phyloP scores from a whole-genome alignment of 2,113 vertebrate genomes.

The Aix galericulata region DNA sequence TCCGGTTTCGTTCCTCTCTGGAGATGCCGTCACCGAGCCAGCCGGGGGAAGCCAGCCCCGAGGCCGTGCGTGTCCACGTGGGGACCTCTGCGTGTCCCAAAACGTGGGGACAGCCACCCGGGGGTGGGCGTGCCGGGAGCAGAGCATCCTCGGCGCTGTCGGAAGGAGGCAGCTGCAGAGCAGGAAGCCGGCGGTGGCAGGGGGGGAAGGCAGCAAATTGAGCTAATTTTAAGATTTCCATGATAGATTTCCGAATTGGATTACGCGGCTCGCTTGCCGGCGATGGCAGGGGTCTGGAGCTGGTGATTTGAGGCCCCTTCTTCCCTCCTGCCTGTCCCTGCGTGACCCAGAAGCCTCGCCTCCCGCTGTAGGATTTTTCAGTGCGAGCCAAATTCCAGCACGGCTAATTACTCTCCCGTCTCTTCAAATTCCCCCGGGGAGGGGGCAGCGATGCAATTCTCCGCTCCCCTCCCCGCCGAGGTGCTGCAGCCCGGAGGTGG shows the following conservation, averaged over 20 bases:
- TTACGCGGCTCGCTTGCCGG: background rate
- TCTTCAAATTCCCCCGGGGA: background rate
- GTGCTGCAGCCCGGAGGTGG: background rate
- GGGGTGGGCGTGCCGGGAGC: background rate
- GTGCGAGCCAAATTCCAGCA: background rate
- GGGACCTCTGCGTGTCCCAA: background rate
- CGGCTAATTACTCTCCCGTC: background rate
- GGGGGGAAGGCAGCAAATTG: fast-evolving
- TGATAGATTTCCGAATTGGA: background rate
- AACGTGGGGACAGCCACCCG: fast-evolving
- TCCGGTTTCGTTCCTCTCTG: background rate
- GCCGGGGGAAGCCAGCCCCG: background rate
- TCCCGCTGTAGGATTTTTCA: background rate
- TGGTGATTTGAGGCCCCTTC: background rate
- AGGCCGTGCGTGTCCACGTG: fast-evolving
- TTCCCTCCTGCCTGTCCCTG: background rate
- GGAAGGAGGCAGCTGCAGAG: background rate
- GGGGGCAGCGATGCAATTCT: background rate
- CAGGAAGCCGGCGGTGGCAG: background rate
- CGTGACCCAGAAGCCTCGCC: fast-evolving
- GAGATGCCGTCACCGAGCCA: background rate
- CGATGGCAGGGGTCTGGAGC: background rate
- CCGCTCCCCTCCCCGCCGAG: background rate
- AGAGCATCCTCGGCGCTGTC: background rate
- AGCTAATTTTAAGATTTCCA: background rate